Base-by-base conservation (phyloP, 2,888 invertebrate species). In the Octonoba sinensis region DNA sequence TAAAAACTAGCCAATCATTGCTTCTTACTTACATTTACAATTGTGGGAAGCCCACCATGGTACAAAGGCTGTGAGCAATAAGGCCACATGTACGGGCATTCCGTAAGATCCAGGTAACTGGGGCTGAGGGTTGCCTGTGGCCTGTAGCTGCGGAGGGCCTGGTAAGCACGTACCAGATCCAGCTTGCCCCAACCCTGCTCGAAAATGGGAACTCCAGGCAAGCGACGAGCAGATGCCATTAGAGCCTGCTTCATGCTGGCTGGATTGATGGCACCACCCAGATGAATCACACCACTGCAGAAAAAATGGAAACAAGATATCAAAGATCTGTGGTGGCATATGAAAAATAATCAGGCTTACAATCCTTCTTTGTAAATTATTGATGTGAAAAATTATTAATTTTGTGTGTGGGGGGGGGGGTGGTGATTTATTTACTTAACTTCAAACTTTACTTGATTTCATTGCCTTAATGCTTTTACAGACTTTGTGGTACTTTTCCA, bases 81-180 rank as follows among this genome's bases (percentile, higher is more conserved):
- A 0, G 98, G 98, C 97, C 97, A 99, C 96, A 97, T 97, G 89
- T 97, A 99, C 85, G 96, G 96, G 87, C 96, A 96, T 87, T 97
- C 97, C 0, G 95, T 96, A 84, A 97, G 91, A 88, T 98, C 98
- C 85, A 99, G 92, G 88, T 97, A 97, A 85, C 95, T 93, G 0
- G 90, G 92, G 84, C 88, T 88, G 6, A 90, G 86, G 82, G 90
- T 90, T 75, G 91, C 92, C 88, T 93, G 93, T 16, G 93, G 93
- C 86, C 91, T 91, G 87, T 93, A 93, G 91, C 93, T 91, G 27
- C 88, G 87, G 18, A 91, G 87, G 0, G 89, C 87, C 83, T 95
- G 93, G 89, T 94, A 96, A 56, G 97, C 97, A 87, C 93, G 93
- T 71, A 96, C 90, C 67, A 98, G 92, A 89, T 97, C 96, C 69